Conservation (phyloP, 2,113 vertebrate species). For the Laticauda colubrina region DNA sequence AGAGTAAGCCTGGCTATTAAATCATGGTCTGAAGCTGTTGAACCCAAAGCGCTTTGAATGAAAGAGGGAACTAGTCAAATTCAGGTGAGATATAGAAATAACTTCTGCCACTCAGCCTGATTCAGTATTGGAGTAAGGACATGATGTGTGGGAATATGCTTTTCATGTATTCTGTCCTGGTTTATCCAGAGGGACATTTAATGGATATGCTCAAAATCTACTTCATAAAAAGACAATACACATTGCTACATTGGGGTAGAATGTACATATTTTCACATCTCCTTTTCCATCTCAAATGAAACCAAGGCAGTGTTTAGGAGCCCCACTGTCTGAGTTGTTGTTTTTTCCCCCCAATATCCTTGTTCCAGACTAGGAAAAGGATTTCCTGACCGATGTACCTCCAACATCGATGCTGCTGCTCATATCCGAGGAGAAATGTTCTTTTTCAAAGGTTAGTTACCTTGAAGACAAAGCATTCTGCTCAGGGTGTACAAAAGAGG, state of each 20-base stretch:
- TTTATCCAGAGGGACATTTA: not conserved
- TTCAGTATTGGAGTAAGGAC: not conserved
- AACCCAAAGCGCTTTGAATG: not conserved
- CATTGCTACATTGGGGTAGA: not conserved
- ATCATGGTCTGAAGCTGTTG: not conserved
- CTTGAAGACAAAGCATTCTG: not conserved
- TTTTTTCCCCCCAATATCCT: not conserved
- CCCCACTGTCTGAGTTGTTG: not conserved
- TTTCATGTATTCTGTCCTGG: not conserved
- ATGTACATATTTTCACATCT: too few relatives aligned
- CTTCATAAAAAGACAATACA: too few relatives aligned
- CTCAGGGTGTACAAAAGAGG: not conserved
- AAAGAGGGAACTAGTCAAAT: not conserved
- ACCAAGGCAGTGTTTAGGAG: not conserved
- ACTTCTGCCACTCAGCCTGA: not conserved
- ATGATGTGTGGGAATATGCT: too few relatives aligned
- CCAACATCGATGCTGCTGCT: slow-evolving; percentile 72
- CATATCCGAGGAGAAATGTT: slow-evolving; percentile 74
- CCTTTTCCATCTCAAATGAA: not conserved
- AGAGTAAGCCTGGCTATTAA: not conserved
- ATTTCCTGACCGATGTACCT: slow-evolving; percentile 67
- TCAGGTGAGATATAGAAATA: not conserved
- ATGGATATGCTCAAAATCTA: not conserved
- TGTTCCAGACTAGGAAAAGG: slow-evolving; percentile 16
- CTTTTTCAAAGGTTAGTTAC: slow-evolving; percentile 74